These are phyloP conservation scores for Yponomeuta cagnagella DNA, from an alignment of 2,888 invertebrate genomes.

Conservation along the genomic window DNA sequence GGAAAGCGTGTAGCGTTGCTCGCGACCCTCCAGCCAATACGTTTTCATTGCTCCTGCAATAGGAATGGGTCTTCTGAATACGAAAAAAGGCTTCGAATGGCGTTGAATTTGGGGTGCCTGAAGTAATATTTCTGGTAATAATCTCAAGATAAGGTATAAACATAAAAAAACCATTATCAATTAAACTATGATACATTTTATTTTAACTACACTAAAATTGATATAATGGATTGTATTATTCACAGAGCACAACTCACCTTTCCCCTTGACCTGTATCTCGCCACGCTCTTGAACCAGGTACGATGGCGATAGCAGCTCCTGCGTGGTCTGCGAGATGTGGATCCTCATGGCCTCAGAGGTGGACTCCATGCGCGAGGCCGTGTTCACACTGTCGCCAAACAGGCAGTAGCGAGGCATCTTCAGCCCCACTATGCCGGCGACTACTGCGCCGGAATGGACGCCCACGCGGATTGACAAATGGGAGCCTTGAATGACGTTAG, in stretches of 20 bases:
- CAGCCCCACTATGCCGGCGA: conserved; percentile 94
- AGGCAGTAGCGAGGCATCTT: conserved; percentile 94
- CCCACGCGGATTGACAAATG: conserved; percentile 90
- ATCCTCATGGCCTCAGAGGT: conserved; percentile 95
- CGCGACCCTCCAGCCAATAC: conserved; percentile 88
- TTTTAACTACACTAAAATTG: no score
- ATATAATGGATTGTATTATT: no score
- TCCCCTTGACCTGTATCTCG: conserved; percentile 92
- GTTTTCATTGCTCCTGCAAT: conserved; percentile 87
- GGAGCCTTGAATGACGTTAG: conserved; percentile 70
- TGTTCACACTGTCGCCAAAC: conserved; percentile 94
- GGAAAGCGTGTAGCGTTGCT: conserved; percentile 76
- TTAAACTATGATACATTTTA: no score
- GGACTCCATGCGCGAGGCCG: conserved; percentile 94
- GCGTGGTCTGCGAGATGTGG: conserved; percentile 94
- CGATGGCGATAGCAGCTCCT: conserved; percentile 81
- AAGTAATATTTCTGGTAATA: no score
- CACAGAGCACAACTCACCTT: conserved; percentile 73
- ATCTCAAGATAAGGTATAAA: no score
- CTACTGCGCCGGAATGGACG: conserved; percentile 93
- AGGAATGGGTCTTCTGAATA: background rate
- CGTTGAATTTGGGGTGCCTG: background rate
- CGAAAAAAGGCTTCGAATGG: background rate
- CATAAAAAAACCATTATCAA: no score
- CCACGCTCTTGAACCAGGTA: conserved; percentile 87